Base-by-base conservation (phyloP, 2,113 vertebrate species). In the Nothocercus nigrocapillus region DNA sequence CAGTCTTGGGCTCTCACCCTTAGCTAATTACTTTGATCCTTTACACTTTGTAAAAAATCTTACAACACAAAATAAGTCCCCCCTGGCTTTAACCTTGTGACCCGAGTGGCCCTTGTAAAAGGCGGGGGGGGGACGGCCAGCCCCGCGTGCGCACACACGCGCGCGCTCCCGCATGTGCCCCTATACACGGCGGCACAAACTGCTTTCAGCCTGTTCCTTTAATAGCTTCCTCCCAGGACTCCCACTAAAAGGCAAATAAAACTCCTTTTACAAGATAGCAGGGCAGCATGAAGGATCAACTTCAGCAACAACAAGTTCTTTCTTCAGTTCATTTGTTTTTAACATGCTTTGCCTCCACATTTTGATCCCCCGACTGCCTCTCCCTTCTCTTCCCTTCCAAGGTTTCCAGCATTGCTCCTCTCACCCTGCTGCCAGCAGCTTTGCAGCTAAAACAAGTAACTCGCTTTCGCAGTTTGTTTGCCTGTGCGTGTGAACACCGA, bases 41-140 rank as follows among this genome's bases (percentile, higher is more conserved):
- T 98, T 97, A 98, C 98, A 98, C 97, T 97, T 98, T 98, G 98
- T 99, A 98, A 99, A 99, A 97, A 98, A 96, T 96, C 97, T 98
- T 98, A 98, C 98, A 97, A 97, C 97, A 98, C 95, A 97, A 97
- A 98, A 96, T 96, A 95, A 97, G 95, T 97, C 94, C 97, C 96
- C 98, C 96, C 94, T 97, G 97, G 98, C 98, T 96, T 96, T 98
- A 98, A 99, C 98, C 98, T 98, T 96, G 98, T 96, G 95, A 98
- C 98, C 97, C 94, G 94, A 45, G 76, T 84, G 95, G 97, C 97
- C 97, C 97, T 95, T 96, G 94, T 98, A 98, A 98, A 97, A 98
- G 87, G 72, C 38, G 75, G 82, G 91, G 75, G 75, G 74, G 83
- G 70, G 91, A 89, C 32, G 24, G 78, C 87, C 25, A 40, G 92